Evolutionary conservation across 2,113 vertebrate genomes (phyloP), one percentile per base, ranked within the genome.

Genomic region (Pao palembangensis): DNA sequence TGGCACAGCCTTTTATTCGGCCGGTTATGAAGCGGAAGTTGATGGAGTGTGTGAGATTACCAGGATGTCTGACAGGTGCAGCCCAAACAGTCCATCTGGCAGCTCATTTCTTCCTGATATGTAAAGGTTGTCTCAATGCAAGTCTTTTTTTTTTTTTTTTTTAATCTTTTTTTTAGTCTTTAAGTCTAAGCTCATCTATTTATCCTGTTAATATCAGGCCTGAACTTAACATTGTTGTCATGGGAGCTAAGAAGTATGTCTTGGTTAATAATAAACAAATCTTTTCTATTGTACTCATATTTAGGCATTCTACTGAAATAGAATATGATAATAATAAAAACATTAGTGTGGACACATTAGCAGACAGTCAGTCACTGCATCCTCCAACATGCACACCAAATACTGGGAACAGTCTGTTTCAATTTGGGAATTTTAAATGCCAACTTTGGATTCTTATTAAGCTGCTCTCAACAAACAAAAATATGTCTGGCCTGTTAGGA

Each of bases 1-100:
- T 85, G 67, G 55, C 12, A 61, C 59, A 74, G 49, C 28, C 17
- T 51, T 61, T 64, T 47, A 48, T 21, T 50, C 4, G 11, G 17
- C 11, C 6, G 0, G 2, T 2, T 4, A 1, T 49, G 64, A 28
- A 17, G 64, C 19, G 41, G 10, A 43, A 56, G 58, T 31, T 23
- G 11, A 11, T 61, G 51, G 41, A 61, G 34, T 28, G 42, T 34
- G 55, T 62, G 19, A 52, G 41, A 42, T 53, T 49, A 54, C 17
- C 13, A 58, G 34, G 50, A 43, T 47, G 25, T 46, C 14, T 41
- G 19, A 19, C 58, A n/a, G 44, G 44, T 47, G 44, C 34, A 19
- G 16, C 48, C 25, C 25, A 28, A 28, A 42, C 41, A 53, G 15
- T 57, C 14, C 59, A 1, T 17, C 6, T n/a, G 18, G 18, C 17